A percentile compares a stretch with the other conserved stretches of the same genome.
Evolutionary conservation across 2,797 vertebrate genomes (phyloP).

Genomic region (Coreius guichenoti): DNA sequence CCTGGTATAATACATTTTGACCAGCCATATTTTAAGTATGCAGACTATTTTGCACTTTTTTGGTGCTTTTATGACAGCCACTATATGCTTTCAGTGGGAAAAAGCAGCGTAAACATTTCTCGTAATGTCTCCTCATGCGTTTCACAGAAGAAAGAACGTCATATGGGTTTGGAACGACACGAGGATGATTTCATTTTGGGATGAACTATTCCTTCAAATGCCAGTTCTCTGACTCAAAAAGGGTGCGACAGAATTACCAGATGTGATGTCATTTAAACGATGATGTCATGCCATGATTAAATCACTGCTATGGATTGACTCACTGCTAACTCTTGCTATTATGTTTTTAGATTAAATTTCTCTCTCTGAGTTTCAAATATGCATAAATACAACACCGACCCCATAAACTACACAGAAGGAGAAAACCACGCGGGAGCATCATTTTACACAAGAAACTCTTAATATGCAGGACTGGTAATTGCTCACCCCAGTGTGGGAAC

Average conservation of each 20-base stretch:
- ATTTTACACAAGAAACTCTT: conserved; percentile 97
- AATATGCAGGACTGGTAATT: conserved; percentile 96
- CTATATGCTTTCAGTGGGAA: background rate
- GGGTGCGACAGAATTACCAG: conserved; percentile 22
- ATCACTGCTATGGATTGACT: background rate
- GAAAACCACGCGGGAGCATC: conserved; percentile 83
- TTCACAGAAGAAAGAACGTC: background rate
- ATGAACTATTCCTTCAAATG: conserved; percentile 4
- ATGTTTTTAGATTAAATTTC: background rate
- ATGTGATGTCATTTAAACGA: conserved; percentile 32
- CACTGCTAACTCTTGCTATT: conserved; percentile 2
- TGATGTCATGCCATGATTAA: conserved; percentile 25
- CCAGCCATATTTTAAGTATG: background rate
- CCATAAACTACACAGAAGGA: conserved; percentile 22
- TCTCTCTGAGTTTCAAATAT: conserved; percentile 5
- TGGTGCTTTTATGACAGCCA: no score
- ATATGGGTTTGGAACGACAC: background rate
- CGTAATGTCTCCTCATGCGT: no score
- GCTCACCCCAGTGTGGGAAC: conserved; percentile 89
- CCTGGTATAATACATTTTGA: background rate
- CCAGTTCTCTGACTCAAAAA: conserved; percentile 22
- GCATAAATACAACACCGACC: background rate
- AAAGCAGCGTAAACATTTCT: background rate
- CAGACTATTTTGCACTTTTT: background rate
- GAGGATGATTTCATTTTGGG: conserved; percentile 19